A percentile compares a stretch with the other conserved stretches of the same genome.
Conservation (phyloP, 2,797 vertebrate genomes). For the Presbytis comata region DNA sequence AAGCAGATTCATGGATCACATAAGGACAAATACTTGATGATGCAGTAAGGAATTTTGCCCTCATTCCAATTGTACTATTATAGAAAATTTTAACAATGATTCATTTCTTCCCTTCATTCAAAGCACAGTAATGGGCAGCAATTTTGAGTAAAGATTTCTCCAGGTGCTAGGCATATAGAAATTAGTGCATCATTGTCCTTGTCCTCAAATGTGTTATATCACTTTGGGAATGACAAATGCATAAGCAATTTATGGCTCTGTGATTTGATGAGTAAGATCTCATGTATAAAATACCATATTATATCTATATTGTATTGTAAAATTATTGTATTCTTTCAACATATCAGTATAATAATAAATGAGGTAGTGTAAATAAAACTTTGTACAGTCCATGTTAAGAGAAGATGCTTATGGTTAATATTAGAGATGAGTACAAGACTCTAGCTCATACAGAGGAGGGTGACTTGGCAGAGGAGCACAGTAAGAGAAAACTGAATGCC, state of each 20-base stretch:
- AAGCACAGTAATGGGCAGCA: background rate
- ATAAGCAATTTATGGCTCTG: background rate
- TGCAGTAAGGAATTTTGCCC: background rate
- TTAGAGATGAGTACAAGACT: background rate
- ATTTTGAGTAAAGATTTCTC: background rate
- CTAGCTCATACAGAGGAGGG: background rate
- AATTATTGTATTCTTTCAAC: background rate
- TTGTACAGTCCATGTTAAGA: background rate
- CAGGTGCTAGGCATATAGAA: background rate
- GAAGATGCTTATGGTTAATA: background rate
- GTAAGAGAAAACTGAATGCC: background rate
- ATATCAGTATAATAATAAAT: background rate
- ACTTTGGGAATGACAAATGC: background rate
- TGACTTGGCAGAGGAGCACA: too few species aligned
- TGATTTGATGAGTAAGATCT: background rate
- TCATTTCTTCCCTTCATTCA: background rate
- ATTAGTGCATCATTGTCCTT: background rate
- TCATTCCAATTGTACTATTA: background rate
- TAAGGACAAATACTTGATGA: background rate
- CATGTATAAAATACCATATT: background rate
- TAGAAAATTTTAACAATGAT: background rate
- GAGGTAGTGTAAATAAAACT: background rate
- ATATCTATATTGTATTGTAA: background rate
- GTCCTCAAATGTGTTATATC: background rate
- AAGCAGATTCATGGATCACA: background rate